Base-by-base conservation (phyloP, 2,797 vertebrate species). In the Sebastes diploproa region DNA sequence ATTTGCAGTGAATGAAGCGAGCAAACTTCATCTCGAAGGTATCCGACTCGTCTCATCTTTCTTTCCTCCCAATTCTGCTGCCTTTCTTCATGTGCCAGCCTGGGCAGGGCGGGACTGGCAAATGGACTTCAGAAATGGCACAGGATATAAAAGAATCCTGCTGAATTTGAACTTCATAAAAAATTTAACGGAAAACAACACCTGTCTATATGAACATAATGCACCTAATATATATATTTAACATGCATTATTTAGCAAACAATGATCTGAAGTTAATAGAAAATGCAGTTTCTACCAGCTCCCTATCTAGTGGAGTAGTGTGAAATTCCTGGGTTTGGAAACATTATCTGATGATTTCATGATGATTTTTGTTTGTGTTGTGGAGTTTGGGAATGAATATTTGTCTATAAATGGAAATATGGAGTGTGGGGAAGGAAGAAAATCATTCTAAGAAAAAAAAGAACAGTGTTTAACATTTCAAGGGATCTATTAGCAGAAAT, bases 111-210 rank as follows among this genome's bases (percentile, higher is more conserved):
- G 30, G 77, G 62, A 65, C 83, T 85, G 78, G 61, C 83, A 83
- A 69, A 54, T 10, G 4, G 80, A 72, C 34, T 86, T 80, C 72
- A 94, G 76, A 92, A 91, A 83, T 87, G 78, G 73, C 86, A 64
- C 58, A 55, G 58, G 18, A 72, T 73, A 66, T 85, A 34, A 85
- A 91, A 86, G 72, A 88, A 82, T 84, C 66, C 59, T 64, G 22
- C 50, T 61, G 18, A 58, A 29, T 67, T 62, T 82, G 59, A 22
- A 29, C 55, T 38, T 70, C 59, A 78, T 62, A 27, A 1, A 29
- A 62, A 62, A 63, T 4, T 0, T 32, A 61, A 52, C 8, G 2
- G 46, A 78, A 72, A 72, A 56, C 7, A 56, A 52, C 7, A 58
- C 3, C 25, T 36, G 11, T 32, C 32, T 54, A 22, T 64, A 30